Evolutionary conservation across 2,113 vertebrate species (phyloP).

Genomic region (Prionailurus viverrinus): DNA sequence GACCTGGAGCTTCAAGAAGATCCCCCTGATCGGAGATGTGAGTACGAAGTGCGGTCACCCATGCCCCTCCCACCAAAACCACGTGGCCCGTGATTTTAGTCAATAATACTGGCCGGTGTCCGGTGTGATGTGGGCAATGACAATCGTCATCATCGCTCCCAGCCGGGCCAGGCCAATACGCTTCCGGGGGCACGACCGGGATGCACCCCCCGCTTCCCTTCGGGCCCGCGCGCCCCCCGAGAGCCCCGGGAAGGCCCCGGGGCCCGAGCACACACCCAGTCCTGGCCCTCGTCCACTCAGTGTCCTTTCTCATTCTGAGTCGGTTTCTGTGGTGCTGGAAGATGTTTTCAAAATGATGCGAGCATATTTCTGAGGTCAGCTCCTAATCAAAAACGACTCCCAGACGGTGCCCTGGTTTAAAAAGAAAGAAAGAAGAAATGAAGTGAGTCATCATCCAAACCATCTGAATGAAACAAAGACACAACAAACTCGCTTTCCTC

Average conservation of each 20-base stretch:
- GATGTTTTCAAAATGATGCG: conserved; percentile 79
- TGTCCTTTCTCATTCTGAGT: neutral
- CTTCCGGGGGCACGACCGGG: fast-evolving
- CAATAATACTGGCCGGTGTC: fast-evolving
- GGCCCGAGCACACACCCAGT: neutral
- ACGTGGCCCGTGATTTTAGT: fast-evolving
- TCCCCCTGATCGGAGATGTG: neutral
- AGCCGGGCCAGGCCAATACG: fast-evolving
- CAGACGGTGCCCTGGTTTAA: conserved; percentile 79
- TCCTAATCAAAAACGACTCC: conserved; percentile 77
- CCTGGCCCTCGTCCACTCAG: neutral
- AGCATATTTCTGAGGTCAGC: conserved; percentile 81
- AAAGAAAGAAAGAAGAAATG: conserved; percentile 41
- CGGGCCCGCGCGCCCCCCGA: neutral
- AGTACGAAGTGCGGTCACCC: fast-evolving
- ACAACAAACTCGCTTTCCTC: conserved; percentile 73
- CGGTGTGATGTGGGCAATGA: fast-evolving
- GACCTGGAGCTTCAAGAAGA: fast-evolving
- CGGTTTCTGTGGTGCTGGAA: conserved; percentile 66
- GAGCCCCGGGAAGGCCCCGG: neutral
- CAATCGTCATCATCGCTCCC: fast-evolving
- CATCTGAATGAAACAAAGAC: conserved; percentile 85
- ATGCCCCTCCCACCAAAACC: too few relatives aligned
- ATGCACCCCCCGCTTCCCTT: neutral
- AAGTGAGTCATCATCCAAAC: conserved; percentile 74